Evolutionary conservation across 2,113 vertebrate genomes (phyloP), one percentile per base, ranked within the genome.

Genomic region (Anolis carolinensis): DNA sequence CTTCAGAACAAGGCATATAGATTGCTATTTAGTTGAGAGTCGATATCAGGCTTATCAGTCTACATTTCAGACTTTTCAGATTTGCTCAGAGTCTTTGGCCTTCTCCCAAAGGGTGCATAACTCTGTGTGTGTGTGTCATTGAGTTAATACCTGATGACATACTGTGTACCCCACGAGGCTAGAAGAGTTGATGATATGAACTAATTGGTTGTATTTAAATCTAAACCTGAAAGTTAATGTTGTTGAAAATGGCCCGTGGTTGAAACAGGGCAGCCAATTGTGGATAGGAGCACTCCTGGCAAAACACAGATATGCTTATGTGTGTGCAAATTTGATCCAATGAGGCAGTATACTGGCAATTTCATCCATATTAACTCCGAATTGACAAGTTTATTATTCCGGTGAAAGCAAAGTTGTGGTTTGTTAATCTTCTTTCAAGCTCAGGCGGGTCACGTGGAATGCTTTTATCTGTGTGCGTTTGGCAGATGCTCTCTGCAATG

Each of bases 381-480:
- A 18, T 63, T 59, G 84, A 34, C 77, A 80, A 21, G 36, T 80
- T 73, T 80, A 86, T 86, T 34, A 73, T 80, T 62, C 70, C 4
- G 2, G 20, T 21, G 34, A 27, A 36, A 79, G 84, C 7, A 48
- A 30, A 34, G 68, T 44, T 86, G 20, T 73, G 76, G 16, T 23
- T 72, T 79, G 76, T 84, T 70, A 55, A 78, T 67, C 62, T 52
- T 23, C 13, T 14, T 68, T 21, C 4, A 34, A 44, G 52, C 23
- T 80, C 7, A 44, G 72, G 27, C 11, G 25, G 55, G 52, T 79
- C 36, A 32, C 27, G 8, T 70, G 50, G 2, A 14, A 23, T 32
- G 18, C 30, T 79, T 68, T 48, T 25, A 62, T n/a, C 13, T 4
- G 7, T 5, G 3, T 59, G 30, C 72, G 44, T 86, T 79, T 30